A percentile compares a stretch with the other conserved stretches of the same genome.
Evolutionary conservation across 2,113 vertebrate species (phyloP).

Genomic region (Dryoscopus gambensis): DNA sequence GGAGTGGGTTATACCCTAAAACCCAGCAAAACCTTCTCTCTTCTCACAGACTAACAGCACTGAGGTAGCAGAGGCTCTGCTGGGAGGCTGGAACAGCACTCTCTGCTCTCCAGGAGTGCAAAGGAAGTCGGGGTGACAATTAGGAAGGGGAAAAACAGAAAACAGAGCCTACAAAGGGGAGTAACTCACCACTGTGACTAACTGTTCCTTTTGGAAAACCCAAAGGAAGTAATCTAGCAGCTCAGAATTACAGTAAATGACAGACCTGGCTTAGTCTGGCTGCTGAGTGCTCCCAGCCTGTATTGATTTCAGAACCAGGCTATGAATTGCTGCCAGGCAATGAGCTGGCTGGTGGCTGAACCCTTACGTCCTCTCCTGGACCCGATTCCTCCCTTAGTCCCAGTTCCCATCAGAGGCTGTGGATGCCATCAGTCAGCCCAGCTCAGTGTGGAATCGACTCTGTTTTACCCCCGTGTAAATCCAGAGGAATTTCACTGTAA

Average conservation of each 20-base stretch:
- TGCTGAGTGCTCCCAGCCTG: slow-evolving; percentile 22
- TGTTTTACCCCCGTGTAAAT: rapidly evolving
- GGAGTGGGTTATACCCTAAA: neutral
- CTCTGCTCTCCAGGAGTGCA: neutral
- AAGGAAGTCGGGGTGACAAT: neutral
- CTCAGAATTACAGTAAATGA: slow-evolving; percentile 49
- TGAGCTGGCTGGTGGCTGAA: neutral
- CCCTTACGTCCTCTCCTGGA: neutral
- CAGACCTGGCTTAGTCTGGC: neutral
- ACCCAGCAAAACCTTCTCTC: neutral
- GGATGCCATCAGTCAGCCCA: neutral
- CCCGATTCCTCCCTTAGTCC: neutral
- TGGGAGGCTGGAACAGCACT: neutral
- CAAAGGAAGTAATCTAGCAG: neutral
- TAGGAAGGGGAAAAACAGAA: neutral
- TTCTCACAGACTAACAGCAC: neutral
- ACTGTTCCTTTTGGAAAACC: neutral
- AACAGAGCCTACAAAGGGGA: neutral
- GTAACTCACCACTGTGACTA: neutral
- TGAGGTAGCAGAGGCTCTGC: neutral
- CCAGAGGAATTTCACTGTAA: neutral
- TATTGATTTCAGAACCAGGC: slow-evolving; percentile 25
- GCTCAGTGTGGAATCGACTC: neutral
- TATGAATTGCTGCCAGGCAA: slow-evolving; percentile 24
- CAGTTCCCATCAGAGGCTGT: neutral